Evolutionary conservation across 2,797 vertebrate species (phyloP).

Genomic region (Bradypodion pumilum): DNA sequence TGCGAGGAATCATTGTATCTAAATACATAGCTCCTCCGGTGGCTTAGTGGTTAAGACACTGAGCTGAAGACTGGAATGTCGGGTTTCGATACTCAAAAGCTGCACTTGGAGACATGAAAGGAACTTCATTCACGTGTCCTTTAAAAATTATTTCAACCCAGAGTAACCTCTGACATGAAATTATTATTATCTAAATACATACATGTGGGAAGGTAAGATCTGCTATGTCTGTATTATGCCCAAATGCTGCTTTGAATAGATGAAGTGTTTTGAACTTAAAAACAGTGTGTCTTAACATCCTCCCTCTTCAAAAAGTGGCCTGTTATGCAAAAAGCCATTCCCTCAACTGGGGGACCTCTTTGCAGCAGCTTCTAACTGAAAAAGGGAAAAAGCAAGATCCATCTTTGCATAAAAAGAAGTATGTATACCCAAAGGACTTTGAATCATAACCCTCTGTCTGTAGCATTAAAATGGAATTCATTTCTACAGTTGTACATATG

Average conservation of each 20-base stretch:
- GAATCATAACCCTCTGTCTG: neutral
- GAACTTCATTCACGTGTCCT: too few species aligned
- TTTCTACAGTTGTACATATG: neutral
- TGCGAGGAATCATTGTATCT: too few species aligned
- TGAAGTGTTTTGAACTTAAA: neutral
- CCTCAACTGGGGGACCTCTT: neutral
- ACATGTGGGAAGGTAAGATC: conserved; percentile 7
- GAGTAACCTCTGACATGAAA: too few species aligned
- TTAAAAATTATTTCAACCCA: too few species aligned
- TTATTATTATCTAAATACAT: neutral
- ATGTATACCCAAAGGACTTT: neutral
- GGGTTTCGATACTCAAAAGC: too few species aligned
- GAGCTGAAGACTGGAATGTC: too few species aligned
- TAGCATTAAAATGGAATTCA: neutral
- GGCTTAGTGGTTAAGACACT: too few species aligned
- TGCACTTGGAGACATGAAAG: too few species aligned
- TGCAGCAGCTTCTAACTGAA: neutral
- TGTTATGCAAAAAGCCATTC: neutral
- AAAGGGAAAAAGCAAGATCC: neutral
- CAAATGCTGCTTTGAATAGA: conserved; percentile 14
- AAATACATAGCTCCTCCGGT: too few species aligned
- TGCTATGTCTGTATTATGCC: conserved; percentile 4
- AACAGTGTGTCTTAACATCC: conserved; percentile 16
- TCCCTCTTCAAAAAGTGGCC: neutral
- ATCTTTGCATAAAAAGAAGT: neutral